Evolutionary conservation across 2,888 invertebrate species (phyloP).

Genomic region (Sminthurinus aureus): DNA sequence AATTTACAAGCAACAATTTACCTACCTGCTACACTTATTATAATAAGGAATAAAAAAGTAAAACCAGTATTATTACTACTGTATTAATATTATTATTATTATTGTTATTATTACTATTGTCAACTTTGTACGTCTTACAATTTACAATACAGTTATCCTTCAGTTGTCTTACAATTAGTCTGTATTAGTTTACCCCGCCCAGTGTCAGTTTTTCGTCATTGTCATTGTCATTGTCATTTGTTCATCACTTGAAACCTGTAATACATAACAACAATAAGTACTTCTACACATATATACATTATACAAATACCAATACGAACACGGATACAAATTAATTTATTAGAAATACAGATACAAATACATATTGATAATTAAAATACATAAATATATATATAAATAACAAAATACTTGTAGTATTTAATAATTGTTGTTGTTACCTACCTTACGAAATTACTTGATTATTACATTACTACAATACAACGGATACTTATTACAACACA

Average conservation of each 20-base stretch:
- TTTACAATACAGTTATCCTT: too few species aligned
- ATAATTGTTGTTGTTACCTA: background rate
- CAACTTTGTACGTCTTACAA: background rate
- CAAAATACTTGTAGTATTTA: background rate
- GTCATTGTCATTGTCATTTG: background rate
- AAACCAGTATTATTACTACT: background rate
- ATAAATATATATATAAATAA: background rate
- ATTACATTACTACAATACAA: too few species aligned
- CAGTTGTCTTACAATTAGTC: background rate
- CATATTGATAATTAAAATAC: background rate
- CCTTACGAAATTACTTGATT: too few species aligned
- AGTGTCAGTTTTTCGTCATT: background rate
- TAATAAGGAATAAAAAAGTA: background rate
- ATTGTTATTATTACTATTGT: background rate
- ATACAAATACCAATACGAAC: background rate
- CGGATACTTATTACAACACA: background rate
- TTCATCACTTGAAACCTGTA: background rate
- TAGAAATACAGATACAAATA: background rate
- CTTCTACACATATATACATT: background rate
- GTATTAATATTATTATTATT: background rate
- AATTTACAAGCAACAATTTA: background rate
- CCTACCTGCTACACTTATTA: background rate
- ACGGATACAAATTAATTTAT: background rate
- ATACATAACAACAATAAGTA: background rate
- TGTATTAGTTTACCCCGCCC: constrained; percentile 11